Evolutionary conservation across 2,888 invertebrate genomes (phyloP), one percentile per base, ranked within the genome.

Genomic region (Papilio elwesi): DNA sequence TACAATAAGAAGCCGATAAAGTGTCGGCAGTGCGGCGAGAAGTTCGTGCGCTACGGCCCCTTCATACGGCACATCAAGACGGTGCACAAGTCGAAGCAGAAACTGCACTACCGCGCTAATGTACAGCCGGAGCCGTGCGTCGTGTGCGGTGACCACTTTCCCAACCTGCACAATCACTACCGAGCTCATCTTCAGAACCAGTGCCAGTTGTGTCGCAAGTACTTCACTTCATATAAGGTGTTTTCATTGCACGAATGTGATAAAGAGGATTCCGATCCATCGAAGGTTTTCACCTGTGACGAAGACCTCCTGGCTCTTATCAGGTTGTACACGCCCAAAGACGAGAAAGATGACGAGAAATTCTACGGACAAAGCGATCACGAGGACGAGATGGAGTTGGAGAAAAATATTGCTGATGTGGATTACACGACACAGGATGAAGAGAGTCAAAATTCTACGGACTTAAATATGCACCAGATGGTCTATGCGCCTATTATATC

Each of bases 151-250:
- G 95, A 92, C 48, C 87, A 90, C 0, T 95, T 95, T 79, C 94
- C 95, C 0, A 95, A 95, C 75, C 89, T 95, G 74, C 95, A 95
- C 83, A 95, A 95, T 80, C 94, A 96, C 75, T 95, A 94, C 75
- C 94, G 95, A 26, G 95, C 95, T 64, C 95, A 95, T 76, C 79
- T 95, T 65, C 88, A 92, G 77, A 95, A 95, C 82, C 92, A 94
- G 71, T 95, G 95, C 75, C 92, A 90, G 70, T 84, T 80, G 16
- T 95, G 94, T 78, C 77, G 70, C 53, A 94, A 93, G 75, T 94
- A 93, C 77, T 92, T 94, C 76, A 88, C 89, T 0, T 94, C 94
- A 0, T 83, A 83, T 15, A 89, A 85, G 71, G 73, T 90, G 38
- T 92, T 89, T 74, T 81, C 87, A 1, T 76, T 79, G 26, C 94